phyloP scores from a whole-genome alignment of 2,888 invertebrate genomes.

The Cacoxenus indagator region DNA sequence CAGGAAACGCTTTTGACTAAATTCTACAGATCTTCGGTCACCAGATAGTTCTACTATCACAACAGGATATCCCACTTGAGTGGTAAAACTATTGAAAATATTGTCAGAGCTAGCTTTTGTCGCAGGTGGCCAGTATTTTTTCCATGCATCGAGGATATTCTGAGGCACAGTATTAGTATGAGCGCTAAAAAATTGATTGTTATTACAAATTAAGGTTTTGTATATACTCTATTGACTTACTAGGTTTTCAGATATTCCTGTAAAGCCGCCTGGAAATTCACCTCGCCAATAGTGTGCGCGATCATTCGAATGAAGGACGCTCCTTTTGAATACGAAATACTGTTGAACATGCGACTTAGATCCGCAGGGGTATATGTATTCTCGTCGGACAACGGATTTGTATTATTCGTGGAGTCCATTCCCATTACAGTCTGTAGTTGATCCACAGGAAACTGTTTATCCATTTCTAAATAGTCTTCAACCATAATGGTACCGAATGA shows the following conservation, averaged over 20 bases:
- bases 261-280: conserved; percentile 73
- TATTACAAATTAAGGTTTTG: too few species aligned
- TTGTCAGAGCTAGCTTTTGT: conserved; percentile 50
- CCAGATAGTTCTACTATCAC: conserved; percentile 71
- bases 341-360: conserved; percentile 77
- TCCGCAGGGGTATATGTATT: conserved; percentile 74
- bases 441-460: conserved; percentile 79
- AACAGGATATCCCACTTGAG: conserved; percentile 78
- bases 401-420: conserved; percentile 74
- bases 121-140: conserved; percentile 57
- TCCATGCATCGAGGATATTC: conserved; percentile 71
- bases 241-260: conserved; percentile 72
- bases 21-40: conserved; percentile 38
- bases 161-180: background rate
- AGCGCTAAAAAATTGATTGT: background rate
- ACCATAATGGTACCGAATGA: conserved; percentile 74
- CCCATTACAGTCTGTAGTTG: conserved; percentile 77
- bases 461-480: conserved; percentile 76
- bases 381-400: conserved; percentile 75
- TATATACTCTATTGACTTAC: conserved; percentile 44
- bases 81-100: conserved; percentile 75
- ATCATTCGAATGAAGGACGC: conserved; percentile 79
- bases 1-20: conserved; percentile 65
- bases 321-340: conserved; percentile 80
- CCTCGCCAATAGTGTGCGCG: conserved; percentile 74